Base-by-base conservation (phyloP, 2,113 vertebrate genomes). In the Excalfactoria chinensis region DNA sequence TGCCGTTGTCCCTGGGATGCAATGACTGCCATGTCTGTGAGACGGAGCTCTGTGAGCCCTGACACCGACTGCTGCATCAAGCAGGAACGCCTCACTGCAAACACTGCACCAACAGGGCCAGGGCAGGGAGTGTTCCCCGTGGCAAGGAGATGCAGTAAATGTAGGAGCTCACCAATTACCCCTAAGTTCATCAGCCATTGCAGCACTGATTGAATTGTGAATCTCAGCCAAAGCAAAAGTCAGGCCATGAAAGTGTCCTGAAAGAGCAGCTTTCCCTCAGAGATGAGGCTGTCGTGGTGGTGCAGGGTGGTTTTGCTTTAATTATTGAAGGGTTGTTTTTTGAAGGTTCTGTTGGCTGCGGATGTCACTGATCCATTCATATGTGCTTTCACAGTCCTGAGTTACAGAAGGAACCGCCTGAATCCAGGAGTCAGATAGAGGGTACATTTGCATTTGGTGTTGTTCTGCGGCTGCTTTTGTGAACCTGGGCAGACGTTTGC, bases 281-380 rank as follows among this genome's bases (percentile, higher is more conserved):
- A 88, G 73, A 44, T 66, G 19, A 62, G 35, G 53, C 41, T 32
- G 20, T 19, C 49, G 34, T 40, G 28, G 28, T 63, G 40, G 22
- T 63, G 35, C 37, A 71, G 14, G 55, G 30, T 53, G 4, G 32
- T 84, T 94, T 86, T 86, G 44, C 62, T 86, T 88, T 88, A 81
- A 62, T 86, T 66, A 66, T 46, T 46, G 2, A 22, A 41, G 62
- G 49, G 28, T 26, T 86, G 28, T 32, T 84, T 86, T 79, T 86
- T 53, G 90, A 88, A 84, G 10, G 40, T 72, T 82, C 67, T 56
- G 13, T 86, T 93, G 84, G 40, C 73, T 86, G 3, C 74, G 58
- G 74, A 43, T 90, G 34, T 79, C 75, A 86, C 85, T 84, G 84
- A 70, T 94, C 66, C 73, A 40, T 86, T 88, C 64, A 12, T 56